Evolutionary conservation across 2,888 invertebrate species (phyloP).

Genomic region (Rambutsinella grinnellia): DNA sequence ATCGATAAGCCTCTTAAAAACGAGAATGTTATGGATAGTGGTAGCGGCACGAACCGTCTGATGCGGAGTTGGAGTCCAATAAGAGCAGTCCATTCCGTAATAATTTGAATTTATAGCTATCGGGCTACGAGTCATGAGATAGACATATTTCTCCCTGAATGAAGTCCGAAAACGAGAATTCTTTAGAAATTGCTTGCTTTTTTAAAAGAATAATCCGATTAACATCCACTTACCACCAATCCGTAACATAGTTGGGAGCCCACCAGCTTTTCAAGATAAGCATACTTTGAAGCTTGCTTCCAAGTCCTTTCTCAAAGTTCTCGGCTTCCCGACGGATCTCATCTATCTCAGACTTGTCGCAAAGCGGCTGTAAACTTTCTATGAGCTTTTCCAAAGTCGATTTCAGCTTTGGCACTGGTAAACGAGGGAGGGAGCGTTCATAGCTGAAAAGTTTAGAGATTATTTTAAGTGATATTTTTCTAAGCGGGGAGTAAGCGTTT

Average conservation of each 20-base stretch:
- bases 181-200: slow-evolving; percentile 14
- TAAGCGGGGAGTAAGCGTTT: no score
- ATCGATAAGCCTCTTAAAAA: slow-evolving; percentile 70
- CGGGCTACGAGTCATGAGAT: slow-evolving; percentile 70
- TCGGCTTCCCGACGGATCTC: slow-evolving; percentile 68
- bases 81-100: slow-evolving; percentile 71
- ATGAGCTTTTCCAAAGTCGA: slow-evolving; percentile 71
- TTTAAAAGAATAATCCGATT: slow-evolving; percentile 7
- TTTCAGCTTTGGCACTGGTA: slow-evolving; percentile 72
- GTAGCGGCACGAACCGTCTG: slow-evolving; percentile 69
- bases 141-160: slow-evolving; percentile 72
- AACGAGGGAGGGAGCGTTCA: slow-evolving; percentile 73
- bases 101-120: slow-evolving; percentile 72
- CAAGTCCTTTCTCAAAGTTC: slow-evolving; percentile 69
- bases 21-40: slow-evolving; percentile 68
- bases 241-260: slow-evolving; percentile 71
- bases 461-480: no score
- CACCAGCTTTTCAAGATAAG: slow-evolving; percentile 71
- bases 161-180: slow-evolving; percentile 19
- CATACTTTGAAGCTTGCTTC: slow-evolving; percentile 70
- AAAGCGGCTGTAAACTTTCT: slow-evolving; percentile 69
- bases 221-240: slow-evolving; percentile 70
- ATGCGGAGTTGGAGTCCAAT: slow-evolving; percentile 69
- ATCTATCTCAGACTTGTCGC: slow-evolving; percentile 68
- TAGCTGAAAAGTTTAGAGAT: slow-evolving; percentile 73